Evolutionary conservation across 2,113 vertebrate species (phyloP), one percentile per base, ranked within the genome.

Genomic region (Bucco capensis): DNA sequence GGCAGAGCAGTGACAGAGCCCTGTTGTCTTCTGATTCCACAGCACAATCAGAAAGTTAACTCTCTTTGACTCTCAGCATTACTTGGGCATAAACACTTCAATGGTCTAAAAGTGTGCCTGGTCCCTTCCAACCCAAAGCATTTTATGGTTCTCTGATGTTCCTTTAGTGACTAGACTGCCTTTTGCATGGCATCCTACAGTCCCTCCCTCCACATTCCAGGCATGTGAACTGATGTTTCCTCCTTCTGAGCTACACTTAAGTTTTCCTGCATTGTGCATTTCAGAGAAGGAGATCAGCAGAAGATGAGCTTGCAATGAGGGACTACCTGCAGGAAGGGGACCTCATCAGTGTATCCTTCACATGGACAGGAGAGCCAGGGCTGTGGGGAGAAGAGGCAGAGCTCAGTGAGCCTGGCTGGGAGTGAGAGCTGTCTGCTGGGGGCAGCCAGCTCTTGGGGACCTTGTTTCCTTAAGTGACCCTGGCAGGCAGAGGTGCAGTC

Each of bases 241-340:
- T 72, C 13, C 2, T 70, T 51, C 30, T 28, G 67, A 46, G 19
- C 56, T 56, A 12, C 2, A 0, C 0, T 0, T 33, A 25, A 44
- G 22, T 88, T 79, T 54, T 19, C 13, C 87, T 23, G n/a, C 5
- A 2, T 17, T 79, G 30, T 84, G 27, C 38, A 3, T 95, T 97
- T 91, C 91, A 99, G 99, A 99, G 99, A 77, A 97, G 99, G 81
- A 97, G 99, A 89, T 99, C 99, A 8, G 98, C 98, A 9, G 98
- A 99, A 86, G 99, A 99, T 8, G 99, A 99, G 88, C 98, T 99
- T 83, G 98, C 99, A 5, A 99, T 99, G 99, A 98, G 99, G 86
- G 98, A 99, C 31, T 99, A 99, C 91, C 96, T 99, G 89, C 98
- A 99, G 82, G 99, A 99, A 83, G 99, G 99, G 13, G 99, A 99